phyloP scores from a whole-genome alignment of 2,888 invertebrate species.

The Pardosa pseudoannulata region DNA sequence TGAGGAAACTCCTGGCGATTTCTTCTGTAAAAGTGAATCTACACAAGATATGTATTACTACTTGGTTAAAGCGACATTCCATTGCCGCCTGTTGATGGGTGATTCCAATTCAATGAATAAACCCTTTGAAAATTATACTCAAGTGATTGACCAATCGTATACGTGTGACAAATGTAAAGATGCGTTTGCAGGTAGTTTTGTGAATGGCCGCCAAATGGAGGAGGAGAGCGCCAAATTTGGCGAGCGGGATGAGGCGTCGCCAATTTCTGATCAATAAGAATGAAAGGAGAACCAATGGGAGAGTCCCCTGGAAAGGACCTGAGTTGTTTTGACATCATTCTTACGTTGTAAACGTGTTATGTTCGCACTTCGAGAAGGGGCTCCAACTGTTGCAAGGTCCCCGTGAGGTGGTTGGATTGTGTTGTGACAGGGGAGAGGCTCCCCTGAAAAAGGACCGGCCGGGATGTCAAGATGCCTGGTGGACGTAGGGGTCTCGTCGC shows the following conservation, averaged over 20 bases:
- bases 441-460: constrained; percentile 58
- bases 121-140: too few relatives aligned
- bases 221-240: constrained; percentile 45
- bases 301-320: background rate
- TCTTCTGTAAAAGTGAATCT: too few relatives aligned
- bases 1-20: too few relatives aligned
- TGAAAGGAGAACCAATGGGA: constrained; percentile 4
- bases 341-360: background rate
- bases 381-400: constrained; percentile 11
- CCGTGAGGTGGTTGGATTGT: background rate
- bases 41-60: too few relatives aligned
- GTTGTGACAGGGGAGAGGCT: constrained; percentile 61
- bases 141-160: too few relatives aligned
- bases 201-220: background rate
- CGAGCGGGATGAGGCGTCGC: constrained; percentile 7
- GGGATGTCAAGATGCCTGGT: constrained; percentile 86
- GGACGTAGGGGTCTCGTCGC: constrained; percentile 98
- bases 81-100: too few relatives aligned
- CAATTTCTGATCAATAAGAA: constrained; percentile 15
- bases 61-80: too few relatives aligned
- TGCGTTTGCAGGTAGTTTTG: too few relatives aligned
- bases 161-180: too few relatives aligned
- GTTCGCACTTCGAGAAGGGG: background rate
- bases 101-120: too few relatives aligned
- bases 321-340: background rate